These are phyloP conservation scores for Lepidocyrtinus sp. DNA, from an alignment of 2,888 invertebrate genomes.

Conservation along the genomic window DNA sequence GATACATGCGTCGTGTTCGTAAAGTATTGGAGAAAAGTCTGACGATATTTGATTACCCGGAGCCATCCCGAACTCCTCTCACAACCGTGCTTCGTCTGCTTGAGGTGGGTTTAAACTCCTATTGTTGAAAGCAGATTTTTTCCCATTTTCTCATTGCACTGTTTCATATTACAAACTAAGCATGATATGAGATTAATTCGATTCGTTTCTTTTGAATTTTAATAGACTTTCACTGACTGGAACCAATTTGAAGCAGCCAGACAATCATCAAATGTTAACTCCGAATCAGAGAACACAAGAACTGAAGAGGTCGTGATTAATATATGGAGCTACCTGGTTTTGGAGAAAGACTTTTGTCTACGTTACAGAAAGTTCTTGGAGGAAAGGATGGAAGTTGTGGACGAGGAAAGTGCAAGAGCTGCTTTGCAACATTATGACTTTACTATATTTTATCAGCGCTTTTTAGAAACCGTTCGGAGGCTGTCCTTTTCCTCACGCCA, in stretches of 20 bases:
- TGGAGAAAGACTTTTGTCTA: slow-evolving; percentile 51
- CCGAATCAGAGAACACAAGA: not conserved
- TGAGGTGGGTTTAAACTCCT: slow-evolving; percentile 57
- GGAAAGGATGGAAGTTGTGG: slow-evolving; percentile 18
- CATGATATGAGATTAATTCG: not conserved
- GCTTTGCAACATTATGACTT: slow-evolving; percentile 35
- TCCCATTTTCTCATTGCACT: not conserved
- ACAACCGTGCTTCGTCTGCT: slow-evolving; percentile 59
- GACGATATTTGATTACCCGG: slow-evolving; percentile 17
- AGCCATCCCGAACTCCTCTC: not conserved
- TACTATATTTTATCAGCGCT: slow-evolving; percentile 34
- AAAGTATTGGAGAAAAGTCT: slow-evolving; percentile 32
- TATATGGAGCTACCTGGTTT: slow-evolving; percentile 54
- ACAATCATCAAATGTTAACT: not conserved
- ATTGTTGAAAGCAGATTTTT: too few relatives aligned
- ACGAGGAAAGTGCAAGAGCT: slow-evolving; percentile 19
- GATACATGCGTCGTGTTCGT: slow-evolving; percentile 16
- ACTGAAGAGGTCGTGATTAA: slow-evolving; percentile 24
- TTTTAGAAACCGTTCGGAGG: slow-evolving; percentile 20
- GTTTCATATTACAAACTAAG: not conserved
- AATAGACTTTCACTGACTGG: slow-evolving; percentile 39
- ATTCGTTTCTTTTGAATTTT: not conserved
- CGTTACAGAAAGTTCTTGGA: slow-evolving; percentile 55
- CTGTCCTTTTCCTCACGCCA: not conserved
- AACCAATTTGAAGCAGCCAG: slow-evolving; percentile 21